phyloP scores from a whole-genome alignment of 2,113 vertebrate genomes.

The Larimichthys polyactis region DNA sequence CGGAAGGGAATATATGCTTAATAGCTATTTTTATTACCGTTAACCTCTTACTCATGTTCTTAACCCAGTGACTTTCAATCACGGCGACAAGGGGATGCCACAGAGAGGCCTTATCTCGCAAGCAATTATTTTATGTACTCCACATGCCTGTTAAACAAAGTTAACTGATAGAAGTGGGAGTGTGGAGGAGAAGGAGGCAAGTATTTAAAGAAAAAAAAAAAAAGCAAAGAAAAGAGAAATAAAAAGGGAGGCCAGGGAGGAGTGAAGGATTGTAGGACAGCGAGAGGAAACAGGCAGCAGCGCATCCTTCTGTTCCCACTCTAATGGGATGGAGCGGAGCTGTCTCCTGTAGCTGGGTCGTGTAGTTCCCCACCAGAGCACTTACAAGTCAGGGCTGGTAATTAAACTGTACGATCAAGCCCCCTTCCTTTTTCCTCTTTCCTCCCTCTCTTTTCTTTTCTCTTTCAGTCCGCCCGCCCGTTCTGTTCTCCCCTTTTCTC shows the following conservation, averaged over 20 bases:
- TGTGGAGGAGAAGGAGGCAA: conserved; percentile 17
- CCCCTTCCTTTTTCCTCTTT: conserved; percentile 27
- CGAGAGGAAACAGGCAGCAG: conserved; percentile 57
- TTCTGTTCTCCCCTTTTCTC: conserved; percentile 48
- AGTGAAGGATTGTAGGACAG: conserved; percentile 67
- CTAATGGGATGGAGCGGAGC: conserved; percentile 81
- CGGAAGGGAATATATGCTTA: conserved; percentile 82
- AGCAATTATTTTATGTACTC: conserved; percentile 76
- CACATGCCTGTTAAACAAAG: conserved; percentile 61
- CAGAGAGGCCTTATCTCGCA: conserved; percentile 46
- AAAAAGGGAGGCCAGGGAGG: conserved; percentile 46
- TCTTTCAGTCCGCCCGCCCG: conserved; percentile 26
- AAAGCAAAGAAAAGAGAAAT: conserved; percentile 26
- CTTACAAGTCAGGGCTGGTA: conserved; percentile 85
- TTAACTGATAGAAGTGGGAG: conserved; percentile 46
- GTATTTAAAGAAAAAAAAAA: background rate
- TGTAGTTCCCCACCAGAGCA: conserved; percentile 85
- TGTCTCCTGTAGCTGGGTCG: conserved; percentile 82
- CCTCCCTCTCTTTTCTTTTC: conserved; percentile 31
- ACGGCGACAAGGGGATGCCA: conserved; percentile 60
- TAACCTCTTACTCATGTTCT: conserved; percentile 82
- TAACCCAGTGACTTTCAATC: conserved; percentile 81
- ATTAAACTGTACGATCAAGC: conserved; percentile 85
- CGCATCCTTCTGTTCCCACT: conserved; percentile 70
- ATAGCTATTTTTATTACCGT: conserved; percentile 86